Base-by-base conservation (phyloP, 1,140 invertebrate genomes). In the Mesaphorura yosii region DNA sequence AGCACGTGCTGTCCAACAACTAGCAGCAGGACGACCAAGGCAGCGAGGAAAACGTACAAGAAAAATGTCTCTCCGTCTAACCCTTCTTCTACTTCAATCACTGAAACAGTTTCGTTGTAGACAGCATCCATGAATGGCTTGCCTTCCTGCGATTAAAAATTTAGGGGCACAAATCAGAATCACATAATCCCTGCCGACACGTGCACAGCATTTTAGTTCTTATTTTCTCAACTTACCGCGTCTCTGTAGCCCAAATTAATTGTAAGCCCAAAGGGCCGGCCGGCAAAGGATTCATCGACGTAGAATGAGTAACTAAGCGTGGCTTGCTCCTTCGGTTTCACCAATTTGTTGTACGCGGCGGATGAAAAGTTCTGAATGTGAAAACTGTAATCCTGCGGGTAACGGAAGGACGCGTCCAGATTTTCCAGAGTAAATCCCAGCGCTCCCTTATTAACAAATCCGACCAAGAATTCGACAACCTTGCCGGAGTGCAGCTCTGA, bases 61-160 rank as follows among this genome's bases (percentile, higher is more conserved):
- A 98, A 98, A 74, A 97, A 88, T 25, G 93, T 98, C 78, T 99
- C 95, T 37, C 91, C 90, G 72, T 98, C 93, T 15, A 98, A 75
- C 55, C 92, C 92, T 71, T 96, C 92, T 62, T 96, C 93, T 39
- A 96, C 75, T 73, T 98, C 95, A 28, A 93, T 79, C 59, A 98
- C 88, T 69, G 88, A 88, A 5, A 99, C 78, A n/a, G 95, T 98
- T 72, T 97, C 89, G 71, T 99, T 99, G 76, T 91, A 99, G 0
- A 98, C 89, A 55, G 93, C 86, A 72, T 93, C 91, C 65, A 80
- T 76, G 68, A 76, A 91, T 42, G 74, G 70, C 44, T 76, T 73
- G 31, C 82, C 81, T 64, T 79, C 80, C 80, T 86, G 63, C 14
- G 68, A 51, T 45, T 48, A 40, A 22, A 67, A 66, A 58, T 51